Conservation (phyloP, 2,797 vertebrate species). For the Acropternis orthonyx region DNA sequence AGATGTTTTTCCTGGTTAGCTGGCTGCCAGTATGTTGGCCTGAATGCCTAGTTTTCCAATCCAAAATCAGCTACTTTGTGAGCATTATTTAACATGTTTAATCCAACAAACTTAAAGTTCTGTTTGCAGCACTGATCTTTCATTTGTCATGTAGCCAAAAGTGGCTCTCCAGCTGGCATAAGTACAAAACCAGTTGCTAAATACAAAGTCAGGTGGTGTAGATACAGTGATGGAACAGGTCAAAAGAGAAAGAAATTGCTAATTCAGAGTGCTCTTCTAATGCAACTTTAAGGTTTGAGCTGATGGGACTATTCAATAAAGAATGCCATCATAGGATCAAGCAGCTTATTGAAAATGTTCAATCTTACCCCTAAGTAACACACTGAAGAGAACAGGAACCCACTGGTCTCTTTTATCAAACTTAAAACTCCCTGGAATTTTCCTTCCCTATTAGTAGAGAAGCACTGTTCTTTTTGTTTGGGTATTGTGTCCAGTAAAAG, state of each 20-base stretch:
- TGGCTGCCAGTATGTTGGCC: background rate
- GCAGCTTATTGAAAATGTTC: background rate
- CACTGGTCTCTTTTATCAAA: background rate
- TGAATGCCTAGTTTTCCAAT: background rate
- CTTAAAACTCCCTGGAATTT: background rate
- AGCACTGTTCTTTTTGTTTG: background rate
- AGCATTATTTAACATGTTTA: background rate
- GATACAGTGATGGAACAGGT: background rate
- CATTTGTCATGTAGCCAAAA: background rate
- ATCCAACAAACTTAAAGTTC: background rate
- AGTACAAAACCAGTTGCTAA: background rate
- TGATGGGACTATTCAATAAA: background rate
- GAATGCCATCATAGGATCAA: background rate
- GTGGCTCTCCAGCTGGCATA: background rate
- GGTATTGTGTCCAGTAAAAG: background rate
- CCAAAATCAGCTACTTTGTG: background rate
- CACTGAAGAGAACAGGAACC: background rate
- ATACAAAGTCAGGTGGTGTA: background rate
- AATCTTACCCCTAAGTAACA: background rate
- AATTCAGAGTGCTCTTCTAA: background rate
- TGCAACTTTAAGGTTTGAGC: background rate
- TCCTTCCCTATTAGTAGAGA: background rate
- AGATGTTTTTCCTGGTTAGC: background rate
- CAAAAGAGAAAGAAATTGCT: background rate
- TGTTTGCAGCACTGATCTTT: background rate